phyloP scores from a whole-genome alignment of 2,797 vertebrate species.

The Botia almorhae region DNA sequence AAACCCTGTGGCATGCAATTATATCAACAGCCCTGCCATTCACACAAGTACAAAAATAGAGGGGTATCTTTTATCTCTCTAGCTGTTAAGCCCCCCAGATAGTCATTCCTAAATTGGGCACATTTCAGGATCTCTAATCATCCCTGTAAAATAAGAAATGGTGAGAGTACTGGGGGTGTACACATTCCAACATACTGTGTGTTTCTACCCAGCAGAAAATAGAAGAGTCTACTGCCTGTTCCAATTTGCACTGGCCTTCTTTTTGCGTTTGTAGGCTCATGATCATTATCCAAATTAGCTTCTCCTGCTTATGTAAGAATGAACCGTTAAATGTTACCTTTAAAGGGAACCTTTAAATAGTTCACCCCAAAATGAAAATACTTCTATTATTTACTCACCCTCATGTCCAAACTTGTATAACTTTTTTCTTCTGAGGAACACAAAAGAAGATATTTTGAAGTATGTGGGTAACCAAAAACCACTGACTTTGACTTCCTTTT shows the following conservation, averaged over 20 bases:
- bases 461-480: no score
- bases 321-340: no score
- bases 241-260: conserved; percentile 1
- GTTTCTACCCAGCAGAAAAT: conserved; percentile 2
- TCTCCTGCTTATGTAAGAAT: neutral
- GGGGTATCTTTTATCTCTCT: conserved; percentile 32
- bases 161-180: neutral
- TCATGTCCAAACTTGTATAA: no score
- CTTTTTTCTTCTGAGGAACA: no score
- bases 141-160: conserved; percentile 23
- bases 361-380: no score
- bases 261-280: neutral
- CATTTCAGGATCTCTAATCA: conserved; percentile 27
- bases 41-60: conserved; percentile 39
- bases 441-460: no score
- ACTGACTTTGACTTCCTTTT: no score
- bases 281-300: neutral
- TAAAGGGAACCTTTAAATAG: no score
- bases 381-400: no score
- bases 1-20: conserved; percentile 24
- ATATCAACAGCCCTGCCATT: conserved; percentile 36
- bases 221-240: neutral
- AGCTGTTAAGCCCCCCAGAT: conserved; percentile 24
- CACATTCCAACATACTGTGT: neutral
- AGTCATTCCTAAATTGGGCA: conserved; percentile 15